Base-by-base conservation (phyloP, 2,888 invertebrate species). In the Kryphioiulus occultus region DNA sequence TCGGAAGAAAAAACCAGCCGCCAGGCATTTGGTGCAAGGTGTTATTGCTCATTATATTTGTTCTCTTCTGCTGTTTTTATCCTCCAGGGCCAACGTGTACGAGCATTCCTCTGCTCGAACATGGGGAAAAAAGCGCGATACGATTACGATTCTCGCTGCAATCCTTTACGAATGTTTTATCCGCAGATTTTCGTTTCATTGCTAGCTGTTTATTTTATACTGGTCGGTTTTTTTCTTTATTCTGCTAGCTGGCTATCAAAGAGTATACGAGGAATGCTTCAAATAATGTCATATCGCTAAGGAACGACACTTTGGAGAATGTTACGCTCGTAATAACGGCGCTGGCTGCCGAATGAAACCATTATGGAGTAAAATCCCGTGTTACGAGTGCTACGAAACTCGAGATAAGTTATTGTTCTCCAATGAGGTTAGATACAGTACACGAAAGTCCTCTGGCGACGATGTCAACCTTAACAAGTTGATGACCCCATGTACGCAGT, bases 271-370 rank as follows among this genome's bases (percentile, higher is more conserved):
- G 26, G 68, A 26, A 68, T 26, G 12, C 68, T 68, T 68, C 68
- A 68, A 68, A 68, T 68, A 68, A 68, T 68, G 68, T 68, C 68
- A 68, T 68, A 68, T 68, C 68, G 68, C 68, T 68, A 68, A 68
- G 68, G 26, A 68, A 68, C 68, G 68, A 68, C 68, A 68, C 68
- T 68, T 68, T 68, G 68, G 68, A 68, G 68, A 68, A 68, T 26
- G 68, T 68, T 68, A 68, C n/a, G 22, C 26, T 68, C 68, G 68
- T 68, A 68, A 68, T 68, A 68, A n/a, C 68, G n/a, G 68, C n/a
- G 68, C 26, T 68, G 26, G 68, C 22, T 68, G 68, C 68, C 68
- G 68, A 68, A 68, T 68, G 68, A 68, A 26, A 10, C 26, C 68
- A 68, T 68, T 68, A 68, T 68, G 68, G 68, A 68, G 68, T 26